A percentile compares a stretch with the other conserved stretches of the same genome.
Conservation (phyloP, 1,140 invertebrate species). For the Doryteuthis pealeii region DNA sequence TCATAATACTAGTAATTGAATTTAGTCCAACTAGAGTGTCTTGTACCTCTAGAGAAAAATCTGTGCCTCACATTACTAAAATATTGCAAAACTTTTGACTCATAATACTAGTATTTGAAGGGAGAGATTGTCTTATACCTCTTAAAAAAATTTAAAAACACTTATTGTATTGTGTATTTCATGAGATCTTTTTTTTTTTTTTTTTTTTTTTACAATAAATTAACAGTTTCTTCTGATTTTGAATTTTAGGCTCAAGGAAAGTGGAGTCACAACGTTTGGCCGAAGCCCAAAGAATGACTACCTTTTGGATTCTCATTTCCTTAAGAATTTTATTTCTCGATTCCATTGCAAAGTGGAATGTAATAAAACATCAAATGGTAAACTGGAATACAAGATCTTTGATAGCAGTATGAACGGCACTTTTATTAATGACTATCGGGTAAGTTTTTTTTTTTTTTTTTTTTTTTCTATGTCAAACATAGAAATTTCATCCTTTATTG, state of each 20-base stretch:
- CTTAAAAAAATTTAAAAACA: too few species aligned
- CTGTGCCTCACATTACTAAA: too few species aligned
- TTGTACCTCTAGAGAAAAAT: too few species aligned
- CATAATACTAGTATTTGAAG: too few species aligned
- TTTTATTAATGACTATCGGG: constrained; percentile 58
- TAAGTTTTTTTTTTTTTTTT: constrained; percentile 22
- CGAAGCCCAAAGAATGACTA: constrained; percentile 38
- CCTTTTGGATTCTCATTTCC: constrained; percentile 43
- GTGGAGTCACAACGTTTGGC: constrained; percentile 36
- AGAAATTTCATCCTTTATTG: not conserved
- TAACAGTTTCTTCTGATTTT: too few species aligned
- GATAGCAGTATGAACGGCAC: constrained; percentile 60
- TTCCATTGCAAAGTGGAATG: constrained; percentile 41
- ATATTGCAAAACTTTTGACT: too few species aligned
- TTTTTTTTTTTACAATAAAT: too few species aligned
- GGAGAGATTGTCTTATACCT: too few species aligned
- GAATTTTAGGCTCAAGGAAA: constrained; percentile 37
- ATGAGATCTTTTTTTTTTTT: too few species aligned
- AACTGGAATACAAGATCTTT: constrained; percentile 38
- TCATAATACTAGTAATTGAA: too few species aligned
- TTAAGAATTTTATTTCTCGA: constrained; percentile 46
- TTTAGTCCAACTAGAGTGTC: too few species aligned
- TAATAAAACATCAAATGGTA: constrained; percentile 34
- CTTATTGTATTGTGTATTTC: too few species aligned
- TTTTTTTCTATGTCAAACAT: not conserved